These are phyloP conservation scores for Nannospalax galili DNA, from an alignment of 2,113 vertebrate species.

Conservation along the genomic window DNA sequence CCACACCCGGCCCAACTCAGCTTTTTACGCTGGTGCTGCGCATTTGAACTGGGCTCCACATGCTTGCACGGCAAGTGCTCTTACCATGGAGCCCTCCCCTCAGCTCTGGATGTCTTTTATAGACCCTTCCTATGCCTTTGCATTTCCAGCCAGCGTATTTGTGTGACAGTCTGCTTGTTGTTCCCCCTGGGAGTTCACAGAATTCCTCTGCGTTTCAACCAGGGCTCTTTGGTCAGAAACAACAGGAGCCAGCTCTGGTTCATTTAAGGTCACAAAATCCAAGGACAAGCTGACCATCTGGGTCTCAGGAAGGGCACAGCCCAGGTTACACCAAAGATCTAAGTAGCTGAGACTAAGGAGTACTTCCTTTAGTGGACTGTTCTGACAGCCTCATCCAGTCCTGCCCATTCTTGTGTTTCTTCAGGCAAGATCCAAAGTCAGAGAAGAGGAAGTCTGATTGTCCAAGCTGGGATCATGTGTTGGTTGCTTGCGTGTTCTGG, in stretches of 20 bases:
- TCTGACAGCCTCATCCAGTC: neutral
- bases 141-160: neutral
- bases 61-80: neutral
- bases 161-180: neutral
- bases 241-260: neutral
- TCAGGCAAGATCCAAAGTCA: neutral
- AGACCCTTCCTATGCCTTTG: neutral
- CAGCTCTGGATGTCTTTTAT: neutral
- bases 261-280: neutral
- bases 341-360: neutral
- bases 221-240: neutral
- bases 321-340: neutral
- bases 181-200: neutral
- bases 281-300: neutral
- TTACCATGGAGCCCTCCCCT: neutral
- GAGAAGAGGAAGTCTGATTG: slow-evolving; percentile 41
- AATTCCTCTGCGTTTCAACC: slow-evolving; percentile 12
- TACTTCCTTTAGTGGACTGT: neutral
- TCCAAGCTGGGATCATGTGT: neutral
- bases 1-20: neutral
- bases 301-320: neutral
- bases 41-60: neutral
- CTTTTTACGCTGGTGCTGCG: neutral
- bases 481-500: slow-evolving; percentile 50
- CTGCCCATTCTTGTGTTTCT: neutral